Conservation (phyloP, 2,888 invertebrate genomes). For the Agrotis ipsilon region DNA sequence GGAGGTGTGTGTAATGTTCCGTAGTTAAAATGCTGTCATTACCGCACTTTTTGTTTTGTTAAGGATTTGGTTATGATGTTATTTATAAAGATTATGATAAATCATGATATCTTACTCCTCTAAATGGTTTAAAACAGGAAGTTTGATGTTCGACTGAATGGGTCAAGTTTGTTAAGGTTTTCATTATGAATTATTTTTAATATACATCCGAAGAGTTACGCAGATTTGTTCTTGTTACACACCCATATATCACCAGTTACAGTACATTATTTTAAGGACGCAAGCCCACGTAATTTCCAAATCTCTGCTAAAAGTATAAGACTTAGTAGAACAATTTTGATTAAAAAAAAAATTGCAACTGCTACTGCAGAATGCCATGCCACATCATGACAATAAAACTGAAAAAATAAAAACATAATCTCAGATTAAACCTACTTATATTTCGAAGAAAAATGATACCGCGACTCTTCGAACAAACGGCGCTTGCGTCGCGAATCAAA, state of each 20-base stretch:
- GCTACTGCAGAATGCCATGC: background rate
- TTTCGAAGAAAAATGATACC: constrained; percentile 53
- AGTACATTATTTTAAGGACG: too few relatives aligned
- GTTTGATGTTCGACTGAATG: background rate
- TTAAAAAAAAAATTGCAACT: background rate
- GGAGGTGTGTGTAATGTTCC: constrained; percentile 78
- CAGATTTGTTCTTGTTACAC: too few relatives aligned
- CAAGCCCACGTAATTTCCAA: too few relatives aligned
- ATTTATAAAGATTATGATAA: constrained; percentile 33
- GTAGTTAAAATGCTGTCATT: constrained; percentile 70
- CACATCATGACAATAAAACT: constrained; percentile 4
- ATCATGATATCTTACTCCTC: constrained; percentile 1
- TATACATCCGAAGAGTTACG: too few relatives aligned
- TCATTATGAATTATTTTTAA: too few relatives aligned
- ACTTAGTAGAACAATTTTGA: too few relatives aligned
- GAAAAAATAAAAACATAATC: constrained; percentile 41
- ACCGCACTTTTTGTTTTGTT: constrained; percentile 66
- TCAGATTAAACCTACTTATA: constrained; percentile 43
- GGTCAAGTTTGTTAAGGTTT: background rate
- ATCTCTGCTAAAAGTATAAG: background rate
- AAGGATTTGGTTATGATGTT: constrained; percentile 43
- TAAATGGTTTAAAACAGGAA: background rate
- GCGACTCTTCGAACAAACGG: constrained; percentile 71
- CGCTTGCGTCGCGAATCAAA: constrained; percentile 82
- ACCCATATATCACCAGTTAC: too few relatives aligned